Base-by-base conservation (phyloP, 2,888 invertebrate genomes). In the Torymus aiolomorphi region DNA sequence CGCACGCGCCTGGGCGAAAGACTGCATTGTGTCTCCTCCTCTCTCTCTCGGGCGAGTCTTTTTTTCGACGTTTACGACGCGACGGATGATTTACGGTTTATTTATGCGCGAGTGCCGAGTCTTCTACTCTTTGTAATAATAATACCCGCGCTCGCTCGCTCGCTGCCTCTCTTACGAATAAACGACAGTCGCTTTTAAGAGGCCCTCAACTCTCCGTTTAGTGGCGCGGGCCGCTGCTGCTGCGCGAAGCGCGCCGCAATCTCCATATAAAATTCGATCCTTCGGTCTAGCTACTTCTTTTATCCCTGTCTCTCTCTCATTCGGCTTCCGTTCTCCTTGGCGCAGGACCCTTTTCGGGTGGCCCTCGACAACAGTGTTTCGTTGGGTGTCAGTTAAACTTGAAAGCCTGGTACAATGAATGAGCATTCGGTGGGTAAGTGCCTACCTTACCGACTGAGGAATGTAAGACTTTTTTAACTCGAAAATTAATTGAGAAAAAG, bases 111-210 rank as follows among this genome's bases (percentile, higher is more conserved):
- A 31, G 31, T 31, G 31, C 31, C 31, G 31, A 31, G 31, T 31
- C 31, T 31, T 31, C 31, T 31, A 31, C 86, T 88, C 89, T 88
- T 87, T 86, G 87, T 87, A 87, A 89, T 88, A 87, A 88, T 86
- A 88, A 87, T 87, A 85, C 52, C 69, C 81, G 80, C 65, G 69
- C 2, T 4, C 69, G 63, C 31, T 31, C 31, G 79, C n/a, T n/a
- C 67, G 87, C 88, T 88, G 87, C 88, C 85, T 85, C 87, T 87
- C 85, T 88, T 88, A 87, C 88, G 88, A 84, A 87, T 84, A 86
- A 89, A 88, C 88, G 87, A 88, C 88, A 85, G 85, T 85, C 85
- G 85, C 31, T 87, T 89, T 86, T 86, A 86, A 86, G 84, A 85
- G 87, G 84, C 86, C 85, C 86, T 87, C 85, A 87, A 87, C 84